These are phyloP conservation scores for Tachypleus tridentatus DNA, from an alignment of 1,140 invertebrate species.

Conservation along the genomic window DNA sequence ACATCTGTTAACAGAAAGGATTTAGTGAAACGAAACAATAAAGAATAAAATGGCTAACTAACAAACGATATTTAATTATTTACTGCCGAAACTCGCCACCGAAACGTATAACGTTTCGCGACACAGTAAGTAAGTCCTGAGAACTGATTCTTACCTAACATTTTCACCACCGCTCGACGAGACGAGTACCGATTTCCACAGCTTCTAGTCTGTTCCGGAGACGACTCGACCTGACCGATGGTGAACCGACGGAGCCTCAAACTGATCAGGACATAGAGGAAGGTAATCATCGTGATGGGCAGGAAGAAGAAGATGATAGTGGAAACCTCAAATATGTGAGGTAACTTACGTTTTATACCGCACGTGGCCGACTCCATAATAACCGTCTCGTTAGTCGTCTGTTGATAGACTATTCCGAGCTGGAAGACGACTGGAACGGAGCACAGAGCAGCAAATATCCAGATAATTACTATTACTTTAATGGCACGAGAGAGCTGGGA, in stretches of 20 bases:
- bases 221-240: background rate
- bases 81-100: too few species aligned
- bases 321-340: constrained; percentile 63
- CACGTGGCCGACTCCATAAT: background rate
- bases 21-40: too few species aligned
- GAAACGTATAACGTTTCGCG: too few species aligned
- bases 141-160: constrained; percentile 13
- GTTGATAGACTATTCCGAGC: constrained; percentile 25
- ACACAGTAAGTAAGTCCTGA: background rate
- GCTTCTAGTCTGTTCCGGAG: background rate
- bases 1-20: too few species aligned
- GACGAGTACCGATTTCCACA: background rate
- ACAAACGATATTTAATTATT: too few species aligned
- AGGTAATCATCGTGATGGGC: constrained; percentile 71
- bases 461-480: constrained; percentile 35
- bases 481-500: constrained; percentile 50
- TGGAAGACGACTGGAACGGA: constrained; percentile 44
- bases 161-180: constrained; percentile 15
- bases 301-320: constrained; percentile 68
- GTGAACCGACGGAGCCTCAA: constrained; percentile 55
- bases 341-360: constrained; percentile 23
- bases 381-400: background rate
- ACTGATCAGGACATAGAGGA: constrained; percentile 67
- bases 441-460: constrained; percentile 27
- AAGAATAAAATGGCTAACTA: too few species aligned